Conservation (phyloP, 2,888 invertebrate genomes). For the Patella caerulea region DNA sequence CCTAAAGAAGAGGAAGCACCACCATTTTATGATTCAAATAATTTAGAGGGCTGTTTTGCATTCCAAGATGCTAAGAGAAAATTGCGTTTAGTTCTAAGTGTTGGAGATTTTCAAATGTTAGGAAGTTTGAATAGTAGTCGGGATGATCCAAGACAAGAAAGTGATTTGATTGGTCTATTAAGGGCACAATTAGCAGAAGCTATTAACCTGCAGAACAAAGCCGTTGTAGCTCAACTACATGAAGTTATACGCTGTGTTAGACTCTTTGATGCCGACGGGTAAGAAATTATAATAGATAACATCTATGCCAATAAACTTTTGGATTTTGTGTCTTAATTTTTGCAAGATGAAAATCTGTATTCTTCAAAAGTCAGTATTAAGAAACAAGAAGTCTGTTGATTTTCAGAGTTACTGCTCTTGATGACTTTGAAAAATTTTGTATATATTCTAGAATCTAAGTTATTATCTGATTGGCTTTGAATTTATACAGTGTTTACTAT, state of each 20-base stretch:
- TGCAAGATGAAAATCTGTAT: neutral
- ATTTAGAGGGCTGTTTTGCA: slow-evolving; percentile 76
- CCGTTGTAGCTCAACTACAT: slow-evolving; percentile 84
- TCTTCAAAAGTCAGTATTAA: neutral
- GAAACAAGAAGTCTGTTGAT: too few relatives aligned
- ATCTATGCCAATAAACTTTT: neutral
- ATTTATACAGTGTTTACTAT: neutral
- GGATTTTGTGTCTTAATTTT: neutral
- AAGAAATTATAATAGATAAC: slow-evolving; percentile 32
- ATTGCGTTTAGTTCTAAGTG: slow-evolving; percentile 89
- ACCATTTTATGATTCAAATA: slow-evolving; percentile 70
- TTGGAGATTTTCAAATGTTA: slow-evolving; percentile 77
- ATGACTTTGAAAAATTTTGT: too few relatives aligned
- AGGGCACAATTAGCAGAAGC: slow-evolving; percentile 83
- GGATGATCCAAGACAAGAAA: slow-evolving; percentile 40
- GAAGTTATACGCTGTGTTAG: slow-evolving; percentile 86
- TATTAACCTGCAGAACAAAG: slow-evolving; percentile 83
- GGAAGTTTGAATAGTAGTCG: slow-evolving; percentile 39
- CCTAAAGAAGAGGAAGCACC: slow-evolving; percentile 49
- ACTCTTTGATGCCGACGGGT: slow-evolving; percentile 79
- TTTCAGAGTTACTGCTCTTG: too few relatives aligned
- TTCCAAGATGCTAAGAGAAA: slow-evolving; percentile 87
- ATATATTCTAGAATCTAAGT: too few relatives aligned
- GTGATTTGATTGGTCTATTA: slow-evolving; percentile 67
- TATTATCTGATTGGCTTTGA: too few relatives aligned